Evolutionary conservation across 1,140 invertebrate genomes (phyloP).

Genomic region (Caenorhabditis tropicalis): DNA sequence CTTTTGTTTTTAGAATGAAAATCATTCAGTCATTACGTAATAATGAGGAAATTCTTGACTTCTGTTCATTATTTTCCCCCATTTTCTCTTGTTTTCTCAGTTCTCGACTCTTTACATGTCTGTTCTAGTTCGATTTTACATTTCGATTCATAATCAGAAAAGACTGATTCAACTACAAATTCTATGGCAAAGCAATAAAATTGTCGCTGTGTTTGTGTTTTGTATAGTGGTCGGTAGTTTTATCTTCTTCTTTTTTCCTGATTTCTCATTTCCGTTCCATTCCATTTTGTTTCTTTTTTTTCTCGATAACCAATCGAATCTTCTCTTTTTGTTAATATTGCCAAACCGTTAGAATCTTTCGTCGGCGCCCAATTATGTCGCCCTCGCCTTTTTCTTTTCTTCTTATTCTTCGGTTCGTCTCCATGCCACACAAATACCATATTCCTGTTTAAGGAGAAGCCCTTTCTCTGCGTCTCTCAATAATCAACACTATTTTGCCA

Average conservation of each 20-base stretch:
- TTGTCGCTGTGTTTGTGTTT: no score
- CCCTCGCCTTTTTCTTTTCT: slow-evolving; percentile 23
- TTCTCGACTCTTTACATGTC: no score
- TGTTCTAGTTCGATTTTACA: no score
- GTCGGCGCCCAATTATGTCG: slow-evolving; percentile 28
- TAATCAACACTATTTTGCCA: neutral
- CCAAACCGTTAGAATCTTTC: slow-evolving; percentile 28
- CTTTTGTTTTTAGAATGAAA: neutral
- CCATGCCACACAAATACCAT: slow-evolving; percentile 1
- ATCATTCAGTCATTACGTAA: neutral
- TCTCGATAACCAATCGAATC: slow-evolving; percentile 5
- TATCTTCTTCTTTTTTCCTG: neutral
- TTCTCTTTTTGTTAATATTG: neutral
- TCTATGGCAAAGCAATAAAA: no score
- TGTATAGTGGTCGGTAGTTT: no score
- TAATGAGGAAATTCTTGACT: neutral
- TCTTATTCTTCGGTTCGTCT: slow-evolving; percentile 34
- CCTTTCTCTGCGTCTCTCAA: neutral
- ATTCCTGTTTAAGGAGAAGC: slow-evolving; percentile 15
- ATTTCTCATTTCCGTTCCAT: neutral
- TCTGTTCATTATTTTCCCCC: neutral
- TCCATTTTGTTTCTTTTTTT: neutral
- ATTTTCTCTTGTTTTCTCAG: no score
- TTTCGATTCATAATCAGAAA: no score
- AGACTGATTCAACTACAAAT: no score